Conservation (phyloP, 2,797 vertebrate genomes). For the Ctenopoma multispine region DNA sequence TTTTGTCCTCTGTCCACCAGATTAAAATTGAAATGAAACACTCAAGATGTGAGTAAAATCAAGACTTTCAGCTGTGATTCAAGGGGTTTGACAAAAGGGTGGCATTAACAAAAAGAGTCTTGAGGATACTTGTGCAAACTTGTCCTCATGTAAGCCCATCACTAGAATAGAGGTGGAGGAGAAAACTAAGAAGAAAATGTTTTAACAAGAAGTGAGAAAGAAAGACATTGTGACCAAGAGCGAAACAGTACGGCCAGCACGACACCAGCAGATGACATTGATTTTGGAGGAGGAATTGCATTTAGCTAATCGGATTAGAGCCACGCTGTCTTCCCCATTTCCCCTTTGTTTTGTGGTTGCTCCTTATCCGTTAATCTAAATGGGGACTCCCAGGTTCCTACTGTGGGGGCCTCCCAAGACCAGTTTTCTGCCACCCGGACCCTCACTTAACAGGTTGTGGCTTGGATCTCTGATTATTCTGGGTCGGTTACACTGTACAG, state of each 20-base stretch:
- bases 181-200: conserved; percentile 29
- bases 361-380: conserved; percentile 82
- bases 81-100: too few species aligned
- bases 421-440: conserved; percentile 34
- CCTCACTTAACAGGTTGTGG: conserved; percentile 41
- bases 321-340: conserved; percentile 71
- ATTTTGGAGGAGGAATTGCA: conserved; percentile 82
- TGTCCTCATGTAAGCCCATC: conserved; percentile 4
- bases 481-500: conserved; percentile 2
- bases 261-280: conserved; percentile 79
- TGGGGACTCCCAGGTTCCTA: conserved; percentile 68
- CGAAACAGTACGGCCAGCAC: conserved; percentile 42
- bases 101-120: too few species aligned
- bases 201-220: conserved; percentile 40
- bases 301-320: conserved; percentile 86
- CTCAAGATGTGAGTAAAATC: too few species aligned
- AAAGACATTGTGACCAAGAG: conserved; percentile 42
- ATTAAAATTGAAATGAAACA: too few species aligned
- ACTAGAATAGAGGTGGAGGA: conserved; percentile 10
- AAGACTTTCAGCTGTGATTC: too few species aligned
- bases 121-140: too few species aligned
- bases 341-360: conserved; percentile 82
- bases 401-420: conserved; percentile 60
- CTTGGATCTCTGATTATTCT: conserved; percentile 27
- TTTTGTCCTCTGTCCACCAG: too few species aligned